Base-by-base conservation (phyloP, 2,888 invertebrate genomes). In the Eupeodes latifasciatus region DNA sequence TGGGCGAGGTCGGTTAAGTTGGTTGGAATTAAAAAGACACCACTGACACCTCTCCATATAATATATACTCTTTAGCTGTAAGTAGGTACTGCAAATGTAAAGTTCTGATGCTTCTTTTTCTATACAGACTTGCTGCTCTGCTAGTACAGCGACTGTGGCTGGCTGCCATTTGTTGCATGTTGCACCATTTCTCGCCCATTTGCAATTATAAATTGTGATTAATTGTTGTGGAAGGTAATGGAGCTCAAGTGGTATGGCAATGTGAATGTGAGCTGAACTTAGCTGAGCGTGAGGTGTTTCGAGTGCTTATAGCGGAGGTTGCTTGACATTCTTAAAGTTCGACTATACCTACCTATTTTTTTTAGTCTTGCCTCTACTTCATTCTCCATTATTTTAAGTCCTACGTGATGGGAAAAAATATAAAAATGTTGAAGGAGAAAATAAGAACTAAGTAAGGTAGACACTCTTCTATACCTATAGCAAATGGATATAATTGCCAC, bases 161-260 rank as follows among this genome's bases (percentile, higher is more conserved):
- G 40, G 61, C 76, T 81, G 83, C 76, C 72, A 78, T 78, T 88
- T 88, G 88, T 75, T 83, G 83, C 80, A 76, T 83, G 83, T 66
- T 83, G 80, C 84, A 84, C 69, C 64, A 71, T 71, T 66, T 72
- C 59, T 88, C 74, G 85, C 74, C 83, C 77, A 84, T 81, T 78
- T 81, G 81, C 88, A 88, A 84, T 84, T 81, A 88, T 85, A 88
- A 88, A 75, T 88, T 85, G 85, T 81, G 88, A 88, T 84, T 88
- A 88, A 88, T 88, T 78, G 84, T 77, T 78, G 49, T 64, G 79
- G 62, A 81, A 81, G 87, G 87, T 84, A 88, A 83, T 84, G 74
- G 80, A 80, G 74, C 76, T 76, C 66, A 77, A 84, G 84, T 81
- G 80, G 66, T 72, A 27, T 27, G 27, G 27, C 27, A 27, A 27